phyloP scores from a whole-genome alignment of 2,888 invertebrate genomes.

The Folsomia manolachei region DNA sequence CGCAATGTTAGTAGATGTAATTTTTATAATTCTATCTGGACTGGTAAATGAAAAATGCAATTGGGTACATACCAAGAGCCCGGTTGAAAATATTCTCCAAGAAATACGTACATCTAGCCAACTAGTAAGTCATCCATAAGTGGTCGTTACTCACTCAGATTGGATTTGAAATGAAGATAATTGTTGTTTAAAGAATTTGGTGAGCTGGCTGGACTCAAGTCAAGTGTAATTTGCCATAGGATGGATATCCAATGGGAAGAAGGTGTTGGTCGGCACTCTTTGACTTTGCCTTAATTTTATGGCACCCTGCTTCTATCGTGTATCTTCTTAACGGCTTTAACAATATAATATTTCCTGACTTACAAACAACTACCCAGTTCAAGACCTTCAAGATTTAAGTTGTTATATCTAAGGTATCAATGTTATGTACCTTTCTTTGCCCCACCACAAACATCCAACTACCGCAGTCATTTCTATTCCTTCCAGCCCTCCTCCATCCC shows the following conservation, averaged over 20 bases:
- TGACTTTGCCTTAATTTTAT: constrained; percentile 44
- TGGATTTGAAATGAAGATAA: constrained; percentile 3
- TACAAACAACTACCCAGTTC: too few species aligned
- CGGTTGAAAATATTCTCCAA: too few species aligned
- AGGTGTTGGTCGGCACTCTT: constrained; percentile 33
- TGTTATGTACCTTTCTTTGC: too few species aligned
- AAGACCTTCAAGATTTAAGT: too few species aligned
- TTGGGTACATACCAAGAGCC: too few species aligned
- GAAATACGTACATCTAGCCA: constrained; percentile 21
- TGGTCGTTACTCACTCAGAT: not conserved
- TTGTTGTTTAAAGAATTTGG: constrained; percentile 20
- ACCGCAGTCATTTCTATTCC: not conserved
- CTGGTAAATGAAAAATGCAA: too few species aligned
- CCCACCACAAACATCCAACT: not conserved
- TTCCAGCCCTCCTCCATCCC: not conserved
- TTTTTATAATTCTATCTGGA: too few species aligned
- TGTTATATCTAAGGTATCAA: too few species aligned
- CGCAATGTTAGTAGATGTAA: too few species aligned
- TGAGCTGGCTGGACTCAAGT: not conserved
- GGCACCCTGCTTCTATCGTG: constrained; percentile 34
- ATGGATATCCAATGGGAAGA: not conserved
- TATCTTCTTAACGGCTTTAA: constrained; percentile 4
- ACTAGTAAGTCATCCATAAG: constrained; percentile 12
- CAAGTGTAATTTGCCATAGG: constrained; percentile 2
- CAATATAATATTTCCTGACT: constrained; percentile 8